Evolutionary conservation across 2,797 vertebrate genomes (phyloP).

Genomic region (Chloroceryle amazona): DNA sequence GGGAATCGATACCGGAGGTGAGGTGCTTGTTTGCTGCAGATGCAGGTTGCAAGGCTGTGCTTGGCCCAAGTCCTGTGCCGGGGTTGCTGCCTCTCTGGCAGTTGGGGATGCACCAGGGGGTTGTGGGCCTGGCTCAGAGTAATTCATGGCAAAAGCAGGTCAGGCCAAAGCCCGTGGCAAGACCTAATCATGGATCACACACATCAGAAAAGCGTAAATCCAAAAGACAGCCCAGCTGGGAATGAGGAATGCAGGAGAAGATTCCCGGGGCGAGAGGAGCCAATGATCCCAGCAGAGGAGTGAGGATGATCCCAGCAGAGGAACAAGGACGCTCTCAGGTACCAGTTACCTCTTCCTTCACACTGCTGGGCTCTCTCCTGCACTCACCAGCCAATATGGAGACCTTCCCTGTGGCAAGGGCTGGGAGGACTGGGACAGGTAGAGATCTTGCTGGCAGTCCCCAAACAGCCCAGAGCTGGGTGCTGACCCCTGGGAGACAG

Average conservation of each 20-base stretch:
- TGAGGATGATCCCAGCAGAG: neutral
- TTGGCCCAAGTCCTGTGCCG: neutral
- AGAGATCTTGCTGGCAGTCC: neutral
- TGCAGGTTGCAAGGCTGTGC: neutral
- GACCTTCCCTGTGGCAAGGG: neutral
- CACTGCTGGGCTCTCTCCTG: neutral
- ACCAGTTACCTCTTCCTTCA: neutral
- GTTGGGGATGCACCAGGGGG: neutral
- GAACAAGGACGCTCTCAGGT: neutral
- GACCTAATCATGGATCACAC: neutral
- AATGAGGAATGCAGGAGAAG: neutral
- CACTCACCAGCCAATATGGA: neutral
- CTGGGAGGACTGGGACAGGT: neutral
- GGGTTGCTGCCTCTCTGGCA: rapidly evolving
- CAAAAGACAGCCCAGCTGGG: rapidly evolving
- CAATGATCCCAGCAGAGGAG: neutral
- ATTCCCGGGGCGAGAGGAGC: rapidly evolving
- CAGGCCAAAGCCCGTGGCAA: neutral
- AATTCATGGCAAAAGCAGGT: neutral
- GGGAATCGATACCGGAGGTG: neutral
- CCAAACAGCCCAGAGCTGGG: rapidly evolving
- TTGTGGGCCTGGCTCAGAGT: neutral
- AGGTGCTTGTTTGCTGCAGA: neutral
- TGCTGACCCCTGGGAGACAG: neutral
- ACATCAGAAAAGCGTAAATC: neutral